A percentile compares a stretch with the other conserved stretches of the same genome.
These are phyloP conservation scores for Phaethornis superciliosus DNA, from an alignment of 2,113 vertebrate species.

Conservation along the genomic window DNA sequence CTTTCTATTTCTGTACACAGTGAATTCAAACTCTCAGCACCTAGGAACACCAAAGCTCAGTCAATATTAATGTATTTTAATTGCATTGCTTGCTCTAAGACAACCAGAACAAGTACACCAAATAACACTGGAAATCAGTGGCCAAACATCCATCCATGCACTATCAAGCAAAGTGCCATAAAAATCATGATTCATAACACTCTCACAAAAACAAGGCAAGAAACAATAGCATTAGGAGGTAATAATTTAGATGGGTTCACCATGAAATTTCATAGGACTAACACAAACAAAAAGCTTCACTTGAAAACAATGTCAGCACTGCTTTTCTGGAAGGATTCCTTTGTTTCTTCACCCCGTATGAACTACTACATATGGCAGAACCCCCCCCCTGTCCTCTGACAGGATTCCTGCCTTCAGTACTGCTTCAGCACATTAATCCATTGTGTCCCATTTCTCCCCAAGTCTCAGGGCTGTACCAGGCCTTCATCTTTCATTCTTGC, in stretches of 20 bases:
- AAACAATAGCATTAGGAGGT: constrained; percentile 4
- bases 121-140: not conserved
- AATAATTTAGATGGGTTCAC: not conserved
- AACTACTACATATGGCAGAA: not conserved
- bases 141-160: not conserved
- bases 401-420: not conserved
- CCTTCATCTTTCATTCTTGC: not conserved
- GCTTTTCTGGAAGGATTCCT: not conserved
- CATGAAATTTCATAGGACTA: constrained; percentile 15
- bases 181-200: not conserved
- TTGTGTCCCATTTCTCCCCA: not conserved
- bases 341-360: not conserved
- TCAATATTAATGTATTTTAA: not conserved
- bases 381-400: not conserved
- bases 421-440: not conserved
- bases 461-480: not conserved
- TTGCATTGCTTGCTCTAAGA: not conserved
- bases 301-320: not conserved
- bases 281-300: not conserved
- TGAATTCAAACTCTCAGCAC: not conserved
- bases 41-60: not conserved
- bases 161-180: not conserved
- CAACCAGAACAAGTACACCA: not conserved
- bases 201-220: not conserved
- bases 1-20: not conserved